A percentile compares a stretch with the other conserved stretches of the same genome.
Conservation (phyloP, 1,140 invertebrate species). For the Pseudomyrmex sp. region DNA sequence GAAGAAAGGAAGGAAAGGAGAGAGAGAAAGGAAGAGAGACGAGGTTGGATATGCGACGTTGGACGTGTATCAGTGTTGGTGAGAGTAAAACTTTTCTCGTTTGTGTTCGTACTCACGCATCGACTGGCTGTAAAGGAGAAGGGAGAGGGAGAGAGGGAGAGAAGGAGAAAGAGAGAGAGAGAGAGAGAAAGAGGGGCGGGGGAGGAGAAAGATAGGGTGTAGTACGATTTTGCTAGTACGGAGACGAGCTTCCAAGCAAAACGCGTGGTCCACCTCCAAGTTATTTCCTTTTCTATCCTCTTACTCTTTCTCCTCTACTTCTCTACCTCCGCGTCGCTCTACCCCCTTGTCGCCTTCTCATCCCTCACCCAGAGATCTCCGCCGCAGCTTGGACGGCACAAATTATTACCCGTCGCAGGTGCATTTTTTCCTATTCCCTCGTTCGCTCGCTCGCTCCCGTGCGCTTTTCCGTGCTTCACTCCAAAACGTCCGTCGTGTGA, state of each 20-base stretch:
- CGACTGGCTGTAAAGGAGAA: conserved; percentile 77
- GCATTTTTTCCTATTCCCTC: conserved; percentile 79
- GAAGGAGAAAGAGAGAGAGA: conserved; percentile 11
- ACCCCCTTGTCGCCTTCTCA: conserved; percentile 13
- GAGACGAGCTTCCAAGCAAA: conserved; percentile 81
- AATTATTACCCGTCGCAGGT: conserved; percentile 84
- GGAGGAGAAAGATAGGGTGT: conserved; percentile 68
- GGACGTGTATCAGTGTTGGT: conserved; percentile 74
- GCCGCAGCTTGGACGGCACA: conserved; percentile 77
- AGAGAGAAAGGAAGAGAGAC: conserved; percentile 59
- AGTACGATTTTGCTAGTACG: conserved; percentile 79
- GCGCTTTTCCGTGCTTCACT: conserved; percentile 54
- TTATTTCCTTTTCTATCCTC: conserved; percentile 80
- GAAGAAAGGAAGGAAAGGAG: not conserved
- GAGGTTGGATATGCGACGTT: conserved; percentile 70
- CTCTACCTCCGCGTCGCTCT: not conserved
- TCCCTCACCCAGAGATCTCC: conserved; percentile 42
- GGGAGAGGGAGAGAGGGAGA: conserved; percentile 42
- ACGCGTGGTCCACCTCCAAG: conserved; percentile 81
- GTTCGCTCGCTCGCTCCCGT: conserved; percentile 32
- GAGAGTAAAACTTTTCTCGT: conserved; percentile 85
- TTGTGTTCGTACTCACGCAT: conserved; percentile 82
- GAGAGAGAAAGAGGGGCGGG: conserved; percentile 41
- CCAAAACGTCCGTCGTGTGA: conserved; percentile 60
- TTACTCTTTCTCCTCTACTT: conserved; percentile 6